Conservation (phyloP, 37 sponge, comb jelly and placozoan species). For the Bolinopsis microptera region DNA sequence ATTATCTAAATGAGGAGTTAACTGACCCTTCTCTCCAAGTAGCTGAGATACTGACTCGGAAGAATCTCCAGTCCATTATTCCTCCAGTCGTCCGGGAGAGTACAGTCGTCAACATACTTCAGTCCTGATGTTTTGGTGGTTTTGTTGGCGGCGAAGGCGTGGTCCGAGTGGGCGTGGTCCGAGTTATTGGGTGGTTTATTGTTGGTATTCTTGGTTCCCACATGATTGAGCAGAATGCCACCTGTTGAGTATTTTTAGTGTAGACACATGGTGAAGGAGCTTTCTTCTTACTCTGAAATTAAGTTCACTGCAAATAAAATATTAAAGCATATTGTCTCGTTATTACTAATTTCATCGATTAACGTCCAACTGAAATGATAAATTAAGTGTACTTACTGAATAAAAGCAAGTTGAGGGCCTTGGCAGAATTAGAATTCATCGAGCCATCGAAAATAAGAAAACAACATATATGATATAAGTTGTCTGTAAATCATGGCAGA, state of each 20-base stretch:
- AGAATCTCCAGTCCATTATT: not conserved
- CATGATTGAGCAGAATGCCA: not conserved
- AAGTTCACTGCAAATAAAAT: no score
- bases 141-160: not conserved
- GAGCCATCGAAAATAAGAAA: not conserved
- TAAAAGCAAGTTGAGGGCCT: no score
- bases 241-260: not conserved
- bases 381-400: no score
- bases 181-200: not conserved
- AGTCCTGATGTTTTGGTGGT: not conserved
- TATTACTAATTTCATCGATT: no score
- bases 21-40: not conserved
- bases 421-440: no score
- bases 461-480: no score
- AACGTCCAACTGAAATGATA: no score
- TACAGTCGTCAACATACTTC: not conserved
- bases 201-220: not conserved
- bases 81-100: not conserved
- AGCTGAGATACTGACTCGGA: not conserved
- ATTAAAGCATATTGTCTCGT: no score
- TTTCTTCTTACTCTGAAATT: no score
- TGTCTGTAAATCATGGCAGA: no score
- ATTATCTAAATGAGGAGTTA: no score
- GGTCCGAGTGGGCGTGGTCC: not conserved
- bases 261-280: no score